Base-by-base conservation (phyloP, 2,888 invertebrate genomes). In the Polylopha cassiicola region DNA sequence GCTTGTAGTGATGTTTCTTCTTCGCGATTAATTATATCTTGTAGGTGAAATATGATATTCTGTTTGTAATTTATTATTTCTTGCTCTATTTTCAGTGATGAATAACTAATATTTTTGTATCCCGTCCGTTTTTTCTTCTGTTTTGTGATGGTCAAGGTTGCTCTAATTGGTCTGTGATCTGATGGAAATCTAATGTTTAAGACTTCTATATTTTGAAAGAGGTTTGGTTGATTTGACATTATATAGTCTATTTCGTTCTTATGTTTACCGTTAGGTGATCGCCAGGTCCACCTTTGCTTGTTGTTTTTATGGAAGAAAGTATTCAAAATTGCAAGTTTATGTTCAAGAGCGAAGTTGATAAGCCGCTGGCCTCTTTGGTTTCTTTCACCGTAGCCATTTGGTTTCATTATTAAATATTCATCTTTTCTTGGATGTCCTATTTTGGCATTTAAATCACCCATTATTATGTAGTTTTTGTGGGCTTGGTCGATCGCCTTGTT, bases 241-340 rank as follows among this genome's bases (percentile, higher is more conserved):
- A 47, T 29, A 20, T 21, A 39, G 16, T 43, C 41, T 2, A 45
- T 41, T 31, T 48, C 43, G 7, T 45, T 37, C 20, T 37, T 37
- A n/a, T 10, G 18, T 16, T 21, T 23, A 5, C 11, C 4, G 14
- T 36, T 15, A 1, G 39, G 39, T 2, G 39, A 39, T 6, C 15
- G 9, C 39, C 39, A 39, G 5, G 39, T 39, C 33, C 39, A 39
- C 28, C 14, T 33, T 4, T 9, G 8, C 1, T 6, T 21, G 1
- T 1, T 2, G 8, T 21, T 36, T 15, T 36, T 36, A 3, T 28
- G 27, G 13, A 36, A 36, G 10, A 21, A 21, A 2, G 39, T 31
- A 15, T 33, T 39, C 5, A 39, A 10, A 10, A 28, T 28, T 2
- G 33, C 5, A 3, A 39, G 8, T 6, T 21, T 32, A 6, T 39